Conservation (phyloP, 2,888 invertebrate species). For the Boloria selene region DNA sequence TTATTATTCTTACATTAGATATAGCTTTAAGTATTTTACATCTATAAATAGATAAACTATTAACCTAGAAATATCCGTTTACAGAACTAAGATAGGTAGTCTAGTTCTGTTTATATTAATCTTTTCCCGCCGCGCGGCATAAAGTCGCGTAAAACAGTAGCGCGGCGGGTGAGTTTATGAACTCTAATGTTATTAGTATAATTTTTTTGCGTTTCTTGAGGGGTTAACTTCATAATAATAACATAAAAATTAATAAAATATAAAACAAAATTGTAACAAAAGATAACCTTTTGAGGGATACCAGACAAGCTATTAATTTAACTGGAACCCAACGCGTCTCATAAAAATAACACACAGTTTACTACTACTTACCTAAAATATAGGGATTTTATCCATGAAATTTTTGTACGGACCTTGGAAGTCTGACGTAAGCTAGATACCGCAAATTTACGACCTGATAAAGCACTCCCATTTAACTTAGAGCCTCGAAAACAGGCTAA, state of each 20-base stretch:
- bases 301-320: slow-evolving; percentile 33
- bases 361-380: slow-evolving; percentile 41
- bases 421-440: slow-evolving; percentile 71
- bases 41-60: too few species aligned
- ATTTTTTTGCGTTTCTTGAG: too few species aligned
- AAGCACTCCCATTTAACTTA: slow-evolving; percentile 59
- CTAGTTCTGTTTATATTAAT: too few species aligned
- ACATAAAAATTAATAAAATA: slow-evolving; percentile 15
- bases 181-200: too few species aligned
- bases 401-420: slow-evolving; percentile 64
- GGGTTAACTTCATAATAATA: slow-evolving; percentile 14
- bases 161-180: too few species aligned
- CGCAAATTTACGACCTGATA: slow-evolving; percentile 77
- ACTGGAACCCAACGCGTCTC: slow-evolving; percentile 26
- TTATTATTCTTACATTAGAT: too few species aligned
- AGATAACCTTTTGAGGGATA: slow-evolving; percentile 27
- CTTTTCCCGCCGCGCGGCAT: too few species aligned
- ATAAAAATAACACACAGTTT: slow-evolving; percentile 39
- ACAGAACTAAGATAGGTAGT: too few species aligned
- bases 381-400: slow-evolving; percentile 54
- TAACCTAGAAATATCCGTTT: too few species aligned
- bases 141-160: too few species aligned
- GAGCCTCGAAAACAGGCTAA: slow-evolving; percentile 57
- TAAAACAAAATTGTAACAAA: slow-evolving; percentile 32
- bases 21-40: too few species aligned